phyloP scores from a whole-genome alignment of 2,113 vertebrate species.

The Nematolebias whitei region DNA sequence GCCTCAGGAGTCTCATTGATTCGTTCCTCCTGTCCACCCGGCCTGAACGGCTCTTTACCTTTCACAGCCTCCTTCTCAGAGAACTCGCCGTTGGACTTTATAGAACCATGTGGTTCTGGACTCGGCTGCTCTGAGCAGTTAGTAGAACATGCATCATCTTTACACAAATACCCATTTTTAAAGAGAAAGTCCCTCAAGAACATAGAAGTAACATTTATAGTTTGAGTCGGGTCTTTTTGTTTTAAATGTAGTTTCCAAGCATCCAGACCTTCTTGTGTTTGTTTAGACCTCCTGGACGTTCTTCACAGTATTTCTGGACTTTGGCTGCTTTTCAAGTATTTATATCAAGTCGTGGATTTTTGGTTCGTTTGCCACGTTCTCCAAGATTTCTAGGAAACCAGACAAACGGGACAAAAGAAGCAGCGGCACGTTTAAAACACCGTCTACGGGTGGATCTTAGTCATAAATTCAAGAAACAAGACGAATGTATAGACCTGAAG shows the following conservation, averaged over 20 bases:
- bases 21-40: constrained; percentile 42
- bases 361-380: not conserved
- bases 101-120: not conserved
- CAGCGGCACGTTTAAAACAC: too few relatives aligned
- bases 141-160: not conserved
- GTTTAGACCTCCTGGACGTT: not conserved
- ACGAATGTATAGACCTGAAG: too few relatives aligned
- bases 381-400: too few relatives aligned
- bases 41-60: constrained; percentile 42
- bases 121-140: not conserved
- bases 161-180: not conserved
- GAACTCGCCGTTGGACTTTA: constrained; percentile 2
- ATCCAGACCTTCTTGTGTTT: not conserved
- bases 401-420: too few relatives aligned
- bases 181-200: not conserved
- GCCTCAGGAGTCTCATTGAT: constrained; percentile 71
- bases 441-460: too few relatives aligned
- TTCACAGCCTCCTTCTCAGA: constrained; percentile 5
- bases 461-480: too few relatives aligned
- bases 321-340: not conserved
- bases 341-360: not conserved
- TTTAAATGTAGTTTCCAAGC: not conserved
- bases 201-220: not conserved
- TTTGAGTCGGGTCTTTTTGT: not conserved
- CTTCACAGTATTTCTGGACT: not conserved